Evolutionary conservation across 2,888 invertebrate genomes (phyloP), one percentile per base, ranked within the genome.

Genomic region (Octonoba sinensis): DNA sequence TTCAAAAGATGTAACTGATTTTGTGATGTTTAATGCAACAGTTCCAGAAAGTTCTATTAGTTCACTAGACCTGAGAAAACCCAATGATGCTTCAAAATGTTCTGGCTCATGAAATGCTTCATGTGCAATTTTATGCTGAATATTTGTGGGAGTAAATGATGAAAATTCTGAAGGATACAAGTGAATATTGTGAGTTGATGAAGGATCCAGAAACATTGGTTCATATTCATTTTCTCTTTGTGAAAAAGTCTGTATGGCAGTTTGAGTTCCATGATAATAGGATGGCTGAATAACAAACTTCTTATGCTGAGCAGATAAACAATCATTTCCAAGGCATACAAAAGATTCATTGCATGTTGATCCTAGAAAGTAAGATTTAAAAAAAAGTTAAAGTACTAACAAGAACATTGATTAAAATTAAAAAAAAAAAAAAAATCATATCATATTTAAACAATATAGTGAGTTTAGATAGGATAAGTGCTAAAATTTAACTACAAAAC

Each of bases 301-400:
- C 36, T 36, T 36, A 8, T 8, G 36, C 36, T 36, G 36, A 36
- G 36, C 36, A 8, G 36, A 36, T 36, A 51, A 11, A 47, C 79
- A 81, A 15, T 74, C 54, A 20, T 73, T 54, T 22, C 73, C 79
- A 54, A 47, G 8, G 22, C 79, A 81, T 12, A 44, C n/a, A 54
- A 77, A 77, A 1, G 79, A 69, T 69, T 81, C 79, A 74, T 81
- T 81, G 51, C 79, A 81, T 3, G 69, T 69, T 62, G 79, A 81
- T 11, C 79, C 79, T 81, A 49, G 18, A 76, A 76, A 13, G 16
- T n/a, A 65, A 57, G 20, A 57, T n/a, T 54, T 6, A 57, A 57
- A 4, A 8, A 36, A 8, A 11, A 11, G 36, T 36, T 36, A 4
- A 36, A 36, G 8, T 36, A 8, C 36, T 6, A 11, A 11, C 11